Base-by-base conservation (phyloP, 2,113 vertebrate species). In the Megaceryle maxima region DNA sequence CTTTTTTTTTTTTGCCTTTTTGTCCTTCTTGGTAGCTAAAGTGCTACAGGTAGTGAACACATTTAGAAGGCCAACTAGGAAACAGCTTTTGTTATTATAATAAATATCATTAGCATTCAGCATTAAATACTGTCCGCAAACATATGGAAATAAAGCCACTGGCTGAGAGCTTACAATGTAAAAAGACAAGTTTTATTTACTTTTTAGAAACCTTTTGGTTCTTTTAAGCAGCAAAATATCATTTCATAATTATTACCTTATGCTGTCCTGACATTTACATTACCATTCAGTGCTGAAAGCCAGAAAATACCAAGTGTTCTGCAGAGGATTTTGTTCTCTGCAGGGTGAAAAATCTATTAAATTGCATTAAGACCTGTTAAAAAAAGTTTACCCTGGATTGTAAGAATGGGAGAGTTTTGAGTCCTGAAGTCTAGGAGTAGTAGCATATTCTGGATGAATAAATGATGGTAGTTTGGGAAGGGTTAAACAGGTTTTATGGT, bases 251-350 rank as follows among this genome's bases (percentile, higher is more conserved):
- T 94, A 96, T 95, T 97, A 96, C 83, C 94, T 96, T 96, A 90
- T 90, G 95, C 70, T 94, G 66, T 91, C 60, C 87, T 96, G 96
- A 96, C 94, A 96, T 97, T 97, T 97, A 96, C 86, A 92, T 96
- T 97, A 95, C 63, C 81, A 86, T 92, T 85, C 64, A 97, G 87
- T 56, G 68, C 88, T 78, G 84, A 93, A 91, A 97, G 81, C 92
- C 93, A 93, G 83, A 97, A 97, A 97, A 97, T 96, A 92, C 93
- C 95, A 97, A 90, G 94, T 96, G 94, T 96, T 97, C 96, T 96
- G 79, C 83, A 91, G 91, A 92, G 96, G 75, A 87, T 95, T 96
- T 97, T 91, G 83, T 84, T 91, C 90, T 94, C 85, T 94, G 80
- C 92, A 69, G 95, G 81, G 68, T 83, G 89, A 92, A 90, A 89